Evolutionary conservation across 1,140 invertebrate genomes (phyloP).

Genomic region (Bombus confusus): DNA sequence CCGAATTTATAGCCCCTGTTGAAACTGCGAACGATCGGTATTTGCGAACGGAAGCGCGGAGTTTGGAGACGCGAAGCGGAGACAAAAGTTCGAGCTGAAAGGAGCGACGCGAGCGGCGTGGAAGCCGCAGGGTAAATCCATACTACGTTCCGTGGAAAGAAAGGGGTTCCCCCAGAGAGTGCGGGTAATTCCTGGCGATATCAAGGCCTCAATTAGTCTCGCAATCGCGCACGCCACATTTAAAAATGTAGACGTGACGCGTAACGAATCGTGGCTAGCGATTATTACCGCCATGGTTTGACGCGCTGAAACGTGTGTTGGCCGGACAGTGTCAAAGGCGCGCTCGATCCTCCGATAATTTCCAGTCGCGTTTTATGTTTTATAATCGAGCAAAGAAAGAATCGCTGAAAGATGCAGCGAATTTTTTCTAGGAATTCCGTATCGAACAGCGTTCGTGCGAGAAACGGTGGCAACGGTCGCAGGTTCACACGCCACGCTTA

Average conservation of each 20-base stretch:
- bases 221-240: conserved; percentile 26
- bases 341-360: neutral
- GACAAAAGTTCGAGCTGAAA: neutral
- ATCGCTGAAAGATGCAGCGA: neutral
- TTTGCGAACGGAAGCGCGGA: no score
- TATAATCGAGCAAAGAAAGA: neutral
- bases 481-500: neutral
- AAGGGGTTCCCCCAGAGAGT: neutral
- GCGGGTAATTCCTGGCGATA: neutral
- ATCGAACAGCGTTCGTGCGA: neutral
- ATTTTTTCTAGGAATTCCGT: neutral
- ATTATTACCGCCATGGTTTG: conserved; percentile 32
- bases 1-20: no score
- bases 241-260: conserved; percentile 22
- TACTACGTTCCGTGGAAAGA: neutral
- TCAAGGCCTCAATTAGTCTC: conserved; percentile 37
- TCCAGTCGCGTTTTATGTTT: neutral
- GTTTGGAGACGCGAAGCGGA: no score
- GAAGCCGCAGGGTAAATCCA: neutral
- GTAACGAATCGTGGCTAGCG: conserved; percentile 10
- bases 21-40: no score
- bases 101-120: neutral
- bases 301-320: neutral
- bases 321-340: neutral
- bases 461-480: neutral